These are phyloP conservation scores for Threskiornis aethiopicus DNA, from an alignment of 2,797 vertebrate genomes.

Conservation along the genomic window DNA sequence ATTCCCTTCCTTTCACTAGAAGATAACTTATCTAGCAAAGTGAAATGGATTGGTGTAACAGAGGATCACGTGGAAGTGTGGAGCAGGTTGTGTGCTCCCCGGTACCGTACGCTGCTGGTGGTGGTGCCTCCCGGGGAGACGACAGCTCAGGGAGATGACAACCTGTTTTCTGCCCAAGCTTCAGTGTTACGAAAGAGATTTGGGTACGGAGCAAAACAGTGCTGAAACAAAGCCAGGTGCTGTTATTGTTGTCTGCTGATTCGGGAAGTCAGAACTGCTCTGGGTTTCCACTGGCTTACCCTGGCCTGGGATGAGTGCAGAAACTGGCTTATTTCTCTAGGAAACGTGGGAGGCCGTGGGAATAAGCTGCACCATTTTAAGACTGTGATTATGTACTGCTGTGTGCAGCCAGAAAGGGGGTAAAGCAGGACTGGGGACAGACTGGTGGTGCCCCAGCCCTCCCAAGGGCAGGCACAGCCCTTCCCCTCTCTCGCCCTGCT, in stretches of 20 bases:
- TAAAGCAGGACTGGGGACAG: background rate
- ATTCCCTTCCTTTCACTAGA: background rate
- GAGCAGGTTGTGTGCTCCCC: background rate
- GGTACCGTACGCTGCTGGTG: background rate
- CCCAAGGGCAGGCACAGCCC: background rate
- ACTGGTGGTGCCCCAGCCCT: accelerated
- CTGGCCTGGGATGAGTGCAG: background rate
- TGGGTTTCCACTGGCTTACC: background rate
- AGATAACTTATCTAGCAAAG: background rate
- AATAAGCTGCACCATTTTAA: background rate
- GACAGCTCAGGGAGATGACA: background rate
- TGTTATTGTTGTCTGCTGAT: background rate
- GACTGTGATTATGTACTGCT: background rate
- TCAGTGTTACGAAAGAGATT: background rate
- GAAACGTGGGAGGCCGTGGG: background rate
- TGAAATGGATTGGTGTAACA: background rate
- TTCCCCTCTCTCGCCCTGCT: background rate
- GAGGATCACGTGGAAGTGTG: background rate
- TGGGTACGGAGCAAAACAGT: background rate
- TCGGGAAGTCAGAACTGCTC: background rate
- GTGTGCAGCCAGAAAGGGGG: background rate
- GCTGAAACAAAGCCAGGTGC: background rate
- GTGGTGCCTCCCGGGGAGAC: background rate
- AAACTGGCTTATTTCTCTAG: background rate
- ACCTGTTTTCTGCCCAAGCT: background rate